phyloP scores from a whole-genome alignment of 2,888 invertebrate genomes.

The Drosophila ustulata region DNA sequence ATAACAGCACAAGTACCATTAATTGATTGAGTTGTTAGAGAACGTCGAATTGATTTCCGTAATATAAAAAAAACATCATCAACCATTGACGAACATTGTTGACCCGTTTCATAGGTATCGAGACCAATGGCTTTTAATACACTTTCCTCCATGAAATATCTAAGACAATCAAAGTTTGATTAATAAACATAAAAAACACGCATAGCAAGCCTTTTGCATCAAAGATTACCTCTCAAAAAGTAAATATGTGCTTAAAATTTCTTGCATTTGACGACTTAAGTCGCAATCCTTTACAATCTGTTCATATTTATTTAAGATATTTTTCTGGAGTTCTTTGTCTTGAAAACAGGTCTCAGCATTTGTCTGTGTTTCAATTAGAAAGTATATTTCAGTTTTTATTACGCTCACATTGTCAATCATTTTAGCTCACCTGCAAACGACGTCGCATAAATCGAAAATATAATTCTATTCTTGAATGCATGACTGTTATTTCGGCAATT shows the following conservation, averaged over 20 bases:
- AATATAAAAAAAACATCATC: slow-evolving; percentile 99
- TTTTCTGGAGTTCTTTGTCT: slow-evolving; percentile 86
- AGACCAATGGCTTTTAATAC: slow-evolving; percentile 95
- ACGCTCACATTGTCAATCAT: background rate
- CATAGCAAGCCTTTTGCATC: slow-evolving; percentile 52
- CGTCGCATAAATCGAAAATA: slow-evolving; percentile 95
- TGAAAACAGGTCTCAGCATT: slow-evolving; percentile 88
- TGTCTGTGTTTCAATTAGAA: slow-evolving; percentile 84
- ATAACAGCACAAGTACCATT: slow-evolving; percentile 98
- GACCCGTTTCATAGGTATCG: slow-evolving; percentile 90
- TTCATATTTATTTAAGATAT: slow-evolving; percentile 87
- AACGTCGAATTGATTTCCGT: slow-evolving; percentile 97
- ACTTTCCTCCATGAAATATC: slow-evolving; percentile 97
- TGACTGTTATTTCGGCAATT: slow-evolving; percentile 95
- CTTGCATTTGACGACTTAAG: slow-evolving; percentile 91
- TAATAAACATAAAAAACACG: background rate
- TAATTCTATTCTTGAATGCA: slow-evolving; percentile 95
- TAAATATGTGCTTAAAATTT: slow-evolving; percentile 94
- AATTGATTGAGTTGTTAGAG: slow-evolving; percentile 95
- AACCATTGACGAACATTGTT: slow-evolving; percentile 95
- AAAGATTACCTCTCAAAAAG: slow-evolving; percentile 90
- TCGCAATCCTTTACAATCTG: slow-evolving; percentile 90
- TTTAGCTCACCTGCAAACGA: slow-evolving; percentile 88
- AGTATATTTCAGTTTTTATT: background rate
- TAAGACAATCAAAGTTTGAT: slow-evolving; percentile 60